A percentile compares a stretch with the other conserved stretches of the same genome.
These are phyloP conservation scores for Tridacna crocea DNA, from an alignment of 2,888 invertebrate species.

Conservation along the genomic window DNA sequence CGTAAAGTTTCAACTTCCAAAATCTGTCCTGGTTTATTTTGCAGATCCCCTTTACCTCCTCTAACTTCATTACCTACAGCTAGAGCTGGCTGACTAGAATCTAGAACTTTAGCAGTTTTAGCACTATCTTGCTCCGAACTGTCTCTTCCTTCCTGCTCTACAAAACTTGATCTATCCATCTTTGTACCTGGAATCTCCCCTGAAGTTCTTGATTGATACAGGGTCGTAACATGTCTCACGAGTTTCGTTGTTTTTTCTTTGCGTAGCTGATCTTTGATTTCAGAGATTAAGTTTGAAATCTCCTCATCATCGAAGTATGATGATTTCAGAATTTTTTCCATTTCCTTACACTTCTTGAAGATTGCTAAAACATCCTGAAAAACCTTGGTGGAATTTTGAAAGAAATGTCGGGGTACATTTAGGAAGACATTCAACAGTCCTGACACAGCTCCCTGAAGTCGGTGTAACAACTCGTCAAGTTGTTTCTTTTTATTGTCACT, in stretches of 20 bases:
- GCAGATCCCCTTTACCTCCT: neutral
- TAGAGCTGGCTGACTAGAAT: neutral
- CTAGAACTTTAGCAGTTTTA: neutral
- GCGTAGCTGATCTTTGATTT: conserved; percentile 70
- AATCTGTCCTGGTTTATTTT: neutral
- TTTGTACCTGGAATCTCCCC: neutral
- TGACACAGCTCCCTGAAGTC: conserved; percentile 69
- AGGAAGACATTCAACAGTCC: conserved; percentile 71
- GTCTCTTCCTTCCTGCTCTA: neutral
- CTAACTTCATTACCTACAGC: neutral
- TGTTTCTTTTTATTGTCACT: conserved; percentile 72
- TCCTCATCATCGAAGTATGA: conserved; percentile 76
- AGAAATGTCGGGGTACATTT: conserved; percentile 49
- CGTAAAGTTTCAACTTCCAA: conserved; percentile 25
- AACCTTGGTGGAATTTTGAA: conserved; percentile 62
- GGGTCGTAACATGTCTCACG: conserved; percentile 63
- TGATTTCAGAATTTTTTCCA: conserved; percentile 78
- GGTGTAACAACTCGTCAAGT: conserved; percentile 69
- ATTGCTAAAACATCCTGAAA: conserved; percentile 75
- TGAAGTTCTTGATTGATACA: conserved; percentile 50
- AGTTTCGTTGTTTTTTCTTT: conserved; percentile 74
- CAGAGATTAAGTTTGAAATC: conserved; percentile 69
- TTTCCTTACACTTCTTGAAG: conserved; percentile 76
- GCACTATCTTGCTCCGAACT: neutral
- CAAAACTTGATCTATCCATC: neutral